A percentile compares a stretch with the other conserved stretches of the same genome.
phyloP scores from a whole-genome alignment of 2,797 vertebrate species.

The Syndactyla subalaris region DNA sequence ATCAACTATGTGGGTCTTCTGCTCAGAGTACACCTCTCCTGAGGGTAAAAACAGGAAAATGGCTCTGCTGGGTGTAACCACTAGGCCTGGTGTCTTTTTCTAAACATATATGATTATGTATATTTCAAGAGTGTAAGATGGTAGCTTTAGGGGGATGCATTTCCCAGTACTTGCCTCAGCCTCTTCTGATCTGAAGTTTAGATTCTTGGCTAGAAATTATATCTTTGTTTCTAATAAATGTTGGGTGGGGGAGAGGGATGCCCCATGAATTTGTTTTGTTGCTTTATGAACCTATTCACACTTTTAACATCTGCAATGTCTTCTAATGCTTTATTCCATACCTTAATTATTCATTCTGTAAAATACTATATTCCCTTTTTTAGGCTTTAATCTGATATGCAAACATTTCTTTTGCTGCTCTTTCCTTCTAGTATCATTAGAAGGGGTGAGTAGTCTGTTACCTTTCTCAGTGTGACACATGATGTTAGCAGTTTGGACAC shows the following conservation, averaged over 20 bases:
- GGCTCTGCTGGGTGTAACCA: not conserved
- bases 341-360: not conserved
- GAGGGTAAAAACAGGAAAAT: not conserved
- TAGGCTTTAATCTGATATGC: not conserved
- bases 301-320: not conserved
- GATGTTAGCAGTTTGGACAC: not conserved
- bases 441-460: not conserved
- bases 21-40: not conserved
- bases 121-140: not conserved
- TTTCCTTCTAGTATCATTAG: not conserved
- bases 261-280: not conserved
- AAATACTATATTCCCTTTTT: not conserved
- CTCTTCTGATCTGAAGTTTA: not conserved
- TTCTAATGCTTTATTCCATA: not conserved
- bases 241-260: not conserved
- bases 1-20: not conserved
- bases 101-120: not conserved
- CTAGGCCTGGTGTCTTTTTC: not conserved
- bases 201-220: not conserved
- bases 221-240: not conserved
- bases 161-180: not conserved
- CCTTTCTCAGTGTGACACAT: not conserved
- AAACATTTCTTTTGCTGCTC: not conserved
- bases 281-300: not conserved
- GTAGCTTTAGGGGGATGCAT: not conserved